These are phyloP conservation scores for Leistus spinibarbis DNA, from an alignment of 2,888 invertebrate species.

Conservation along the genomic window DNA sequence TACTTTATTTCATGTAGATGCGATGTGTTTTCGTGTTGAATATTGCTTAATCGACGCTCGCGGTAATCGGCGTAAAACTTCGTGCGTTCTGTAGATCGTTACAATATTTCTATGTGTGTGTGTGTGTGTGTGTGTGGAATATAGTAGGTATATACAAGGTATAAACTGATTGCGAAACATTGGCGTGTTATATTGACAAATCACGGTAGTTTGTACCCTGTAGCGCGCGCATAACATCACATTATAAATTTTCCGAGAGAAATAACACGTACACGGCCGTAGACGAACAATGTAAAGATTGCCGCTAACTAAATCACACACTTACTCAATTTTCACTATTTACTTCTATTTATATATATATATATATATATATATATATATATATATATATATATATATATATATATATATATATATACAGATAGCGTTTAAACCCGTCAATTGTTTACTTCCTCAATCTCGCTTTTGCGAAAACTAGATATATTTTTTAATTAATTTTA, in stretches of 20 bases:
- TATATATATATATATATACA: not conserved
- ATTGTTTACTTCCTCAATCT: too few species aligned
- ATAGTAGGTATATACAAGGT: too few species aligned
- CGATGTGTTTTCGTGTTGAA: not conserved
- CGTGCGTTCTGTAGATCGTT: not conserved
- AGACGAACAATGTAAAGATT: not conserved
- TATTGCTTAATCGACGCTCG: not conserved
- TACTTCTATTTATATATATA: not conserved
- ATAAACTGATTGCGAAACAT: conserved; percentile 15
- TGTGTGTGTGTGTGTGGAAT: too few species aligned
- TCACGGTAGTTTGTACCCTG: conserved; percentile 31
- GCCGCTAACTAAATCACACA: not conserved
- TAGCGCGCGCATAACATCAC: conserved; percentile 28
- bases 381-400: not conserved
- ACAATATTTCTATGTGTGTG: not conserved
- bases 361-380: too few species aligned
- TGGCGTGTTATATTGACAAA: conserved; percentile 33
- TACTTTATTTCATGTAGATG: too few species aligned
- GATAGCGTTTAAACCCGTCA: not conserved
- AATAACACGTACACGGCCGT: not conserved
- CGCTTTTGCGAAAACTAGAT: too few species aligned
- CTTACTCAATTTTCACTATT: not conserved
- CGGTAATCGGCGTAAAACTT: not conserved
- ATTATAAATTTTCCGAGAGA: conserved; percentile 20
- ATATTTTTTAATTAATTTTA: too few species aligned